Evolutionary conservation across 2,888 invertebrate genomes (phyloP).

Genomic region (Julus scandinavius): DNA sequence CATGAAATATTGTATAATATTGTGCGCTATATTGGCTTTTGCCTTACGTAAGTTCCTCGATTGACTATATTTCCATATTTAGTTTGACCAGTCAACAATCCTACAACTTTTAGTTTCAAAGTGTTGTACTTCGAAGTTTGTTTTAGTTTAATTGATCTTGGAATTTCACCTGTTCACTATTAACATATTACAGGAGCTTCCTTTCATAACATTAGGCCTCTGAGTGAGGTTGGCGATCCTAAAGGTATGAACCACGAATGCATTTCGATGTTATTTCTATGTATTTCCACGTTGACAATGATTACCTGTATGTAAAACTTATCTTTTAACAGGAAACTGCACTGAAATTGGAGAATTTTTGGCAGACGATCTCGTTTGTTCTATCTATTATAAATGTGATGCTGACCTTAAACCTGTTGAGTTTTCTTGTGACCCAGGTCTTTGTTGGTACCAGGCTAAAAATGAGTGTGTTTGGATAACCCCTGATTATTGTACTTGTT

Average conservation of each 20-base stretch:
- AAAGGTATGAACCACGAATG: background rate
- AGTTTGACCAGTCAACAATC: too few species aligned
- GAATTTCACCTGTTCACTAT: too few species aligned
- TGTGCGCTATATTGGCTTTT: background rate
- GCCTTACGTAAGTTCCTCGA: background rate
- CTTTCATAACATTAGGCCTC: background rate
- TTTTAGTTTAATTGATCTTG: too few species aligned
- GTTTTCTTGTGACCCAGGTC: background rate
- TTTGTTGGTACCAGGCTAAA: background rate
- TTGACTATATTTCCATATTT: background rate
- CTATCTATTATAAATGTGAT: background rate
- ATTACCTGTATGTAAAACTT: background rate
- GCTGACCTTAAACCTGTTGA: background rate
- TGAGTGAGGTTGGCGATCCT: background rate
- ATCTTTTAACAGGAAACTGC: background rate
- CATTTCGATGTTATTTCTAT: background rate
- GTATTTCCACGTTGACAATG: background rate
- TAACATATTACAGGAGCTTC: background rate
- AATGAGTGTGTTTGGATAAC: background rate
- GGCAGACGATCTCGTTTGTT: background rate
- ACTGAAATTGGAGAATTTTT: background rate
- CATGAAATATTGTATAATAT: background rate
- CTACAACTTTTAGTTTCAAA: too few species aligned
- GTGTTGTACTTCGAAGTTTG: too few species aligned
- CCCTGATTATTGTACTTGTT: background rate